Evolutionary conservation across 2,888 invertebrate genomes (phyloP).

Genomic region (Lepetodrilus schrolli): DNA sequence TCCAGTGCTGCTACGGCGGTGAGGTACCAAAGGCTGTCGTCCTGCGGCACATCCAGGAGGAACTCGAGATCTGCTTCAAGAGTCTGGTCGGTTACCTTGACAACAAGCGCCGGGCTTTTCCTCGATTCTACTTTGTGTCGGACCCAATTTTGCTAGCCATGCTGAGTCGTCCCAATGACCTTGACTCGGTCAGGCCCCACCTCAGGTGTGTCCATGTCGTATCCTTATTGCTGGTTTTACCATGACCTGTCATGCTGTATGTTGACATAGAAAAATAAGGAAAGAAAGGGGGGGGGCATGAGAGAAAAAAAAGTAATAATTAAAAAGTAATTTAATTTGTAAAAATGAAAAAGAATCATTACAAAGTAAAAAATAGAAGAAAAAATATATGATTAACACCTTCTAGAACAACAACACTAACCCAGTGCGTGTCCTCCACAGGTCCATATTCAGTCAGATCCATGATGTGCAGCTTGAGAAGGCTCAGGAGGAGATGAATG

Average conservation of each 20-base stretch:
- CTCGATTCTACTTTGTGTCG: slow-evolving; percentile 74
- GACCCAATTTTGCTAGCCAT: slow-evolving; percentile 73
- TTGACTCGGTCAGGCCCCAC: slow-evolving; percentile 73
- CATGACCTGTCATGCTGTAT: too few species aligned
- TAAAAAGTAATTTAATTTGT: too few species aligned
- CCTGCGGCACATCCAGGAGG: slow-evolving; percentile 73
- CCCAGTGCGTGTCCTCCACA: too few species aligned
- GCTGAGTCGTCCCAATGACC: slow-evolving; percentile 71
- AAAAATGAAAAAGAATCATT: too few species aligned
- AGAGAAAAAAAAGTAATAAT: too few species aligned
- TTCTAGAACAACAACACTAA: too few species aligned
- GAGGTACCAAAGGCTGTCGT: slow-evolving; percentile 74
- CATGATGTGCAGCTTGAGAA: slow-evolving; percentile 70
- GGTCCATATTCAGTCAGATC: slow-evolving; percentile 71
- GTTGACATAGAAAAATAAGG: too few species aligned
- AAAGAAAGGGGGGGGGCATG: too few species aligned
- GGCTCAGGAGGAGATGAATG: slow-evolving; percentile 45
- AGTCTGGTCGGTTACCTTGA: slow-evolving; percentile 73
- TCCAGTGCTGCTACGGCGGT: slow-evolving; percentile 74
- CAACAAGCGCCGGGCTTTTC: slow-evolving; percentile 72
- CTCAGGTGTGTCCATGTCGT: slow-evolving; percentile 70
- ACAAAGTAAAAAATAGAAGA: too few species aligned
- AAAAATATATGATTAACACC: too few species aligned
- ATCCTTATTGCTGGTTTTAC: too few species aligned
- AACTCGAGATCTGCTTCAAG: slow-evolving; percentile 75